Evolutionary conservation across 2,113 vertebrate species (phyloP).

Genomic region (Oreochromis spilurus): DNA sequence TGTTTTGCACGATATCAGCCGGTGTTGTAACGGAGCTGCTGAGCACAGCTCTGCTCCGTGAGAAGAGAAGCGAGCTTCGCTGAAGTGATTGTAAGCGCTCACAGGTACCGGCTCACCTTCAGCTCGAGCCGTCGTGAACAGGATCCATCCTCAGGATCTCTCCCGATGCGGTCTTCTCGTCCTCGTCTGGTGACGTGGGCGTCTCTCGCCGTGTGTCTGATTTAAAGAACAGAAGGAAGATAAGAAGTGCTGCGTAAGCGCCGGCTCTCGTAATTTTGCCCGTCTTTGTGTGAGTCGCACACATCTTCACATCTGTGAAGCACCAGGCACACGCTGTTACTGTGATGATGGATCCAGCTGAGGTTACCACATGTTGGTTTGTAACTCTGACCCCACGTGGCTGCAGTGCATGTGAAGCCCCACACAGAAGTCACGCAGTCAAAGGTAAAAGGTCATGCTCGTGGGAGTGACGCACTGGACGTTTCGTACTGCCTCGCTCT

Average conservation of each 20-base stretch:
- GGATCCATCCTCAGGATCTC: not conserved
- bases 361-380: not conserved
- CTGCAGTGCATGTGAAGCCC: not conserved
- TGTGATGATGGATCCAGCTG: not conserved
- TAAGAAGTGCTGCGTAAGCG: not conserved
- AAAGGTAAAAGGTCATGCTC: not conserved
- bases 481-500: not conserved
- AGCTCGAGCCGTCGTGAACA: not conserved
- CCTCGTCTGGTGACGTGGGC: not conserved
- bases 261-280: not conserved
- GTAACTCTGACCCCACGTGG: not conserved
- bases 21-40: not conserved
- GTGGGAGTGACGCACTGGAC: not conserved
- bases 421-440: not conserved
- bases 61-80: too few relatives aligned
- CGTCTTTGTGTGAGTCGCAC: not conserved
- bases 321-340: not conserved
- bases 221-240: fast-evolving
- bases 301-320: not conserved
- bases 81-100: not conserved
- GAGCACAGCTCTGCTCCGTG: too few relatives aligned
- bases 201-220: not conserved
- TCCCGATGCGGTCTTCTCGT: not conserved
- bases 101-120: not conserved
- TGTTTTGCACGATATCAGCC: not conserved